Base-by-base conservation (phyloP, 1,140 invertebrate species). In the Drosophila nigromelanica region DNA sequence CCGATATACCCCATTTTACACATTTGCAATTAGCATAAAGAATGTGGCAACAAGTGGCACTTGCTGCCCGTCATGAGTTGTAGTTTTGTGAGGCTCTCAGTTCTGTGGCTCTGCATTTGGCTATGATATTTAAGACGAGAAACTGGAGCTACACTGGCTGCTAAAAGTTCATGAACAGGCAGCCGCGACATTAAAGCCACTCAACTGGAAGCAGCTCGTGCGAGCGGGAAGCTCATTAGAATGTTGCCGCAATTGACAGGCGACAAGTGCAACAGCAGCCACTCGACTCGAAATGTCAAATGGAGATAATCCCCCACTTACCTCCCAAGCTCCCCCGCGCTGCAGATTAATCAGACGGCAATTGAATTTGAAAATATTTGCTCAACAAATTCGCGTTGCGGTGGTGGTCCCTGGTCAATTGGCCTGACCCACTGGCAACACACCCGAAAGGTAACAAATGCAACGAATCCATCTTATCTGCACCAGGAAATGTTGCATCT, bases 161-260 rank as follows among this genome's bases (percentile, higher is more conserved):
- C 40, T 47, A 87, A 87, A 86, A 86, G 81, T 86, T 86, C 81
- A 86, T 67, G 82, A 86, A 76, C 81, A 56, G 68, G 33, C 80
- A 50, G 64, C 42, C 27, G 62, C 55, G 48, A 33, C 63, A 71
- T 33, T 73, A 55, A 73, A 72, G 54, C 52, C 58, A 40, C 37
- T 54, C 43, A 64, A 52, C 18, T 56, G 42, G 40, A 62, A 37
- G 18, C 33, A 39, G 21, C 7, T 2, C n/a, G 1, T 35, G 3
- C 10, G 11, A 43, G 14, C 35, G 45, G 61, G 48, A 42, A 60
- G 82, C 78, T 86, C 81, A 86, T 86, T 86, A 86, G 75, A 86
- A 86, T 82, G 82, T 75, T 67, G 78, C 55, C 59, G 80, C 55
- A 60, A 68, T 81, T 80, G 81, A 86, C 80, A 86, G 69, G 66